A percentile compares a stretch with the other conserved stretches of the same genome.
phyloP scores from a whole-genome alignment of 2,888 invertebrate species.

The Lomographa bimaculata region DNA sequence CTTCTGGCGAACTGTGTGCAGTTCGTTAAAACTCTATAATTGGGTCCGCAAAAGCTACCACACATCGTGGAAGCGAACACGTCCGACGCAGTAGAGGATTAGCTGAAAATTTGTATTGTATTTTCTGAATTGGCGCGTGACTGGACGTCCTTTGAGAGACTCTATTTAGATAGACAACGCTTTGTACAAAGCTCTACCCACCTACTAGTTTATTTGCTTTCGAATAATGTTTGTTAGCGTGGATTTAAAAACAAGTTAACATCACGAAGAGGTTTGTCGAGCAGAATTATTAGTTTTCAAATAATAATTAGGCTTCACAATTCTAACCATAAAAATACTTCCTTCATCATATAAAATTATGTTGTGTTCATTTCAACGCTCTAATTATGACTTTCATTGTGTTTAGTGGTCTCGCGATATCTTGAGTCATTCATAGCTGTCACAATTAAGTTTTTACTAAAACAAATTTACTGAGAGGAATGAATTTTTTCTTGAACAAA shows the following conservation, averaged over 20 bases:
- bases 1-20: conserved; percentile 47
- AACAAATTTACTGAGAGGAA: conserved; percentile 49
- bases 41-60: conserved; percentile 41
- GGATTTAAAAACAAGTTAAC: no score
- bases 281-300: no score
- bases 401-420: conserved; percentile 34
- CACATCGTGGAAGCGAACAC: conserved; percentile 39
- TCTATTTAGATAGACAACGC: conserved; percentile 10
- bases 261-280: no score
- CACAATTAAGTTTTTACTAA: conserved; percentile 54
- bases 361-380: conserved; percentile 16
- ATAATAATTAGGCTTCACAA: no score
- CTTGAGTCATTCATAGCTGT: conserved; percentile 42
- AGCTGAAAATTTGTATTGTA: conserved; percentile 39
- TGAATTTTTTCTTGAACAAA: conserved; percentile 38
- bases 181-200: conserved; percentile 8
- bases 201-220: neutral
- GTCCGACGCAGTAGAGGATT: conserved; percentile 40
- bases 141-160: conserved; percentile 13
- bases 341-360: neutral
- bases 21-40: conserved; percentile 63
- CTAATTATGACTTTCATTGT: conserved; percentile 47
- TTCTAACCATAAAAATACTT: neutral
- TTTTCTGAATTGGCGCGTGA: conserved; percentile 19
- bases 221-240: no score